Percentiles rank a stretch among this genome's conserved stretches.
Conservation (phyloP, 2,113 vertebrate genomes). For the Oryzias curvinotus region DNA sequence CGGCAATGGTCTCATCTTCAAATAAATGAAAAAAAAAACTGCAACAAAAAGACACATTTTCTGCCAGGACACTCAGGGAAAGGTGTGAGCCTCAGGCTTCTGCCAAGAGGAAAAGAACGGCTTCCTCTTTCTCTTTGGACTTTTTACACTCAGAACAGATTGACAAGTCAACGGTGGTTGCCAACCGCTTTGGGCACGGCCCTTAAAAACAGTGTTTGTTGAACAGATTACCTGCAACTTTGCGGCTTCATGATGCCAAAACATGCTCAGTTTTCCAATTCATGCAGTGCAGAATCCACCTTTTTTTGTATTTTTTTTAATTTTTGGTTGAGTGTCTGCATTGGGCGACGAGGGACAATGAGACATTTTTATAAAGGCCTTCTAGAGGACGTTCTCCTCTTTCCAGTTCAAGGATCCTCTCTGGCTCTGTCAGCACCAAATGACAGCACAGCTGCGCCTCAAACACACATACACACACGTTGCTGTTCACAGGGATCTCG, state of each 20-base stretch:
- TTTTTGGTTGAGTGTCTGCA: conserved; percentile 22
- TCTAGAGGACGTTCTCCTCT: conserved; percentile 67
- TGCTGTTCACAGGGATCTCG: conserved; percentile 18
- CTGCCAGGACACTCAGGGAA: conserved; percentile 67
- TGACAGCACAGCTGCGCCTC: conserved; percentile 51
- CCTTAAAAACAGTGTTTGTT: not conserved
- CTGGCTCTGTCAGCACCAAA: conserved; percentile 61
- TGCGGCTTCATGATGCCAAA: conserved; percentile 7
- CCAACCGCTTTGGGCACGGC: conserved; percentile 40
- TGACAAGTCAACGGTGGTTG: conserved; percentile 35
- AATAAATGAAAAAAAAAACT: conserved; percentile 17
- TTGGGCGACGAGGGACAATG: conserved; percentile 42
- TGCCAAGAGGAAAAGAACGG: conserved; percentile 61
- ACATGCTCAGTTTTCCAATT: not conserved
- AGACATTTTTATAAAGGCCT: conserved; percentile 56
- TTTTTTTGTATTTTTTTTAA: conserved; percentile 11
- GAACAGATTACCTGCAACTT: not conserved
- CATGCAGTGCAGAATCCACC: not conserved
- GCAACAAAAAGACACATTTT: conserved; percentile 39
- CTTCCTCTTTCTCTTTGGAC: conserved; percentile 24
- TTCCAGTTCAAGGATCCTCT: conserved; percentile 70
- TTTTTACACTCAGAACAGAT: conserved; percentile 40
- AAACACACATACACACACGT: conserved; percentile 15
- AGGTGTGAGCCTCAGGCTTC: conserved; percentile 50
- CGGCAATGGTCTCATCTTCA: conserved; percentile 56